Percentiles rank a stretch among this genome's conserved stretches.
Conservation (phyloP, 2,888 invertebrate species). For the Chymomyza procnemis region DNA sequence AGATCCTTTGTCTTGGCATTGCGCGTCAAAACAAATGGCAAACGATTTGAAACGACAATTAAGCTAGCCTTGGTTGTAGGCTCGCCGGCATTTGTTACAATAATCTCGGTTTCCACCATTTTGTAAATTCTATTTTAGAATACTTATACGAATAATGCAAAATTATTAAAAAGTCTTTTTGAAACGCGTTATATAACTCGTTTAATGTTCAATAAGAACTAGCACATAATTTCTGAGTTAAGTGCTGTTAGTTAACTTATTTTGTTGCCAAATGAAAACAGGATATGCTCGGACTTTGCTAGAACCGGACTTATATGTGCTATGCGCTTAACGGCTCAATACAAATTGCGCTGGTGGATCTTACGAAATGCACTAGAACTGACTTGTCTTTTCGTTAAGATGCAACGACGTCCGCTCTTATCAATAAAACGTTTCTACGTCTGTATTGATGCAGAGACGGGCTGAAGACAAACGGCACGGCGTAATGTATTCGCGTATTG, state of each 20-base stretch:
- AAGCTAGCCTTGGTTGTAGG: slow-evolving; percentile 83
- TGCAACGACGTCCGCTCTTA: slow-evolving; percentile 42
- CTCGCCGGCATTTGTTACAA: slow-evolving; percentile 75
- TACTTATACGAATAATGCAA: slow-evolving; percentile 1
- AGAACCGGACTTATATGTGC: slow-evolving; percentile 31
- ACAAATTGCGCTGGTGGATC: slow-evolving; percentile 43
- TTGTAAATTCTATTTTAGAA: slow-evolving; percentile 13
- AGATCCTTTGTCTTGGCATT: slow-evolving; percentile 85
- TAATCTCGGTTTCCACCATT: slow-evolving; percentile 77
- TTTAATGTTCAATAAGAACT: neutral
- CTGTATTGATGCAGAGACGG: neutral
- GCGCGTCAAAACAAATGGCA: slow-evolving; percentile 91
- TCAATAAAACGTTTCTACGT: slow-evolving; percentile 29
- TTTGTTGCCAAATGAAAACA: neutral
- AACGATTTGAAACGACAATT: slow-evolving; percentile 93
- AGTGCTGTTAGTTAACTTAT: slow-evolving; percentile 16
- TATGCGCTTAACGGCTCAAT: slow-evolving; percentile 35
- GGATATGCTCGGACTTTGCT: slow-evolving; percentile 1
- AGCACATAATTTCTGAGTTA: slow-evolving; percentile 2
- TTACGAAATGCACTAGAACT: slow-evolving; percentile 37
- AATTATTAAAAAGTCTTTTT: slow-evolving; percentile 21
- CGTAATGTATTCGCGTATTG: slow-evolving; percentile 7
- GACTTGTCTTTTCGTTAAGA: slow-evolving; percentile 22
- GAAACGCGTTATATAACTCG: neutral
- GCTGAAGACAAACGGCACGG: neutral